These are phyloP conservation scores for Trachelipus rathkii DNA, from an alignment of 1,140 invertebrate genomes.

Conservation along the genomic window DNA sequence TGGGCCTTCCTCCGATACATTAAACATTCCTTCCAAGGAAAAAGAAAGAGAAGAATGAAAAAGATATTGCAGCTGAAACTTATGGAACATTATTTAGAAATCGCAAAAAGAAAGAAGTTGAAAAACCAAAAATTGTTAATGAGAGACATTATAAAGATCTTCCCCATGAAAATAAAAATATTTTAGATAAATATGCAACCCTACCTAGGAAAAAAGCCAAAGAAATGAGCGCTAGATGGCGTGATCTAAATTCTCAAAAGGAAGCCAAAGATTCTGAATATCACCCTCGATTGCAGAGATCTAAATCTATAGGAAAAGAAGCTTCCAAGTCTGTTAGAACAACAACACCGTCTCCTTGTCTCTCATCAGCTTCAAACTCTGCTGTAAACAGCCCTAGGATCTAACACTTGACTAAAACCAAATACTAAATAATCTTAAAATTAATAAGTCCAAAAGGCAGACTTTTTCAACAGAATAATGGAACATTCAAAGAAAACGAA, in stretches of 20 bases:
- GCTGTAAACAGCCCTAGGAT: neutral
- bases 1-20: neutral
- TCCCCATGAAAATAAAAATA: conserved; percentile 37
- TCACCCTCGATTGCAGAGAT: conserved; percentile 43
- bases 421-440: no score
- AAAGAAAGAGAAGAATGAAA: conserved; percentile 35
- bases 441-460: no score
- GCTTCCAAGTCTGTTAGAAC: neutral
- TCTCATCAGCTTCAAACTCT: neutral
- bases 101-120: conserved; percentile 34
- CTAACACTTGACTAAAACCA: no score
- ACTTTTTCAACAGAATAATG: no score
- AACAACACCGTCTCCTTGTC: neutral
- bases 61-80: conserved; percentile 31
- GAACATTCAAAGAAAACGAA: no score
- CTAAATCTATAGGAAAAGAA: conserved; percentile 47
- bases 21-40: conserved; percentile 21
- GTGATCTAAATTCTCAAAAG: conserved; percentile 47
- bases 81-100: conserved; percentile 39
- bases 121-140: conserved; percentile 30
- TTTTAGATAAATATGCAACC: conserved; percentile 68
- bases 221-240: conserved; percentile 57
- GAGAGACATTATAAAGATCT: neutral
- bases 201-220: conserved; percentile 63
- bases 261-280: conserved; percentile 27